Conservation (phyloP, 2,113 vertebrate species). For the Falcunculus frontatus region DNA sequence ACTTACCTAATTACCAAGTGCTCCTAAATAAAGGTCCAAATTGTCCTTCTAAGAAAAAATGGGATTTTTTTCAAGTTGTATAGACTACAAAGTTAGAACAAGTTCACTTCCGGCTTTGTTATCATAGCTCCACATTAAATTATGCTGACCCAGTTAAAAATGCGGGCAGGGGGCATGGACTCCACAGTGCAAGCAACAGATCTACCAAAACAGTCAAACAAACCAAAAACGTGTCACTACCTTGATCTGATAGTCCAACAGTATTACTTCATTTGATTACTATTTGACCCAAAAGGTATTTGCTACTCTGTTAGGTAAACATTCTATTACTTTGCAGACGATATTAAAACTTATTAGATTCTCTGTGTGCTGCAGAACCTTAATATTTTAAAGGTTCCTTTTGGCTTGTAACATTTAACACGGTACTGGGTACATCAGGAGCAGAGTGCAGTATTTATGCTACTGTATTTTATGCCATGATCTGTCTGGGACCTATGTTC, state of each 20-base stretch:
- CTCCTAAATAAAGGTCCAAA: neutral
- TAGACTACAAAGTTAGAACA: neutral
- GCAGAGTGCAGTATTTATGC: neutral
- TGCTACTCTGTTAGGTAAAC: neutral
- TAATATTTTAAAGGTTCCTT: neutral
- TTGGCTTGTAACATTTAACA: neutral
- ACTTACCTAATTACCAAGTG: neutral
- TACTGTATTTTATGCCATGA: neutral
- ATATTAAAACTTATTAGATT: neutral
- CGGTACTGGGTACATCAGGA: neutral
- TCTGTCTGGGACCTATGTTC: neutral
- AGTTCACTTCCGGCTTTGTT: neutral
- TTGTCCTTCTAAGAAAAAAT: neutral
- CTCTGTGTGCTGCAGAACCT: neutral
- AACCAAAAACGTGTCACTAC: neutral
- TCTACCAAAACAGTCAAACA: neutral
- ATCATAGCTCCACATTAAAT: neutral
- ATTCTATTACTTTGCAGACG: neutral
- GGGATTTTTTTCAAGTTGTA: neutral
- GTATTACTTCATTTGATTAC: neutral
- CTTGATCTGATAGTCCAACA: neutral
- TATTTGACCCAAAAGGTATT: neutral
- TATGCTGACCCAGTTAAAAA: conserved; percentile 16
- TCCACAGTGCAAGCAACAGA: neutral
- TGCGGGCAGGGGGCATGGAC: neutral